These are phyloP conservation scores for Acrobasis suavella DNA, from an alignment of 2,888 invertebrate genomes.

Conservation along the genomic window DNA sequence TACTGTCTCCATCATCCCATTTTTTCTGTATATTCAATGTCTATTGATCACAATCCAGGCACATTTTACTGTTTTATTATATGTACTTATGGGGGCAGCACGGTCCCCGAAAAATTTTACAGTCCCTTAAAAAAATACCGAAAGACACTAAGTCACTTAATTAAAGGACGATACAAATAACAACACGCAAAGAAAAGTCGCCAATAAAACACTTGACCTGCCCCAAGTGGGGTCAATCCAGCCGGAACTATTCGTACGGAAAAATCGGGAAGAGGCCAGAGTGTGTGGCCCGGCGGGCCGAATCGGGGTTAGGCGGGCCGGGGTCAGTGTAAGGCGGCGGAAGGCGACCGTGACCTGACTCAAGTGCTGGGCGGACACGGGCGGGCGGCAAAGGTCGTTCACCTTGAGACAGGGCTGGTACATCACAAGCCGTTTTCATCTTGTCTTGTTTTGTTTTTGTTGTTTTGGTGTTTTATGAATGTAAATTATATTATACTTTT, in stretches of 20 bases:
- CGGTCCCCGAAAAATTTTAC: too few relatives aligned
- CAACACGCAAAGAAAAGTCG: conserved; percentile 11
- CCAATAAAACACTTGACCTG: conserved; percentile 55
- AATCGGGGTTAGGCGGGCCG: not conserved
- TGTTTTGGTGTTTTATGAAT: too few relatives aligned
- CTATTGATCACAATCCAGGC: too few relatives aligned
- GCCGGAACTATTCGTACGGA: conserved; percentile 75
- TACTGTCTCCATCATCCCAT: too few relatives aligned
- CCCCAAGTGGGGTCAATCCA: conserved; percentile 64
- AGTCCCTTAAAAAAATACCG: too few relatives aligned
- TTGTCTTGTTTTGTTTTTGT: not conserved
- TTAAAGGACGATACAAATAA: not conserved
- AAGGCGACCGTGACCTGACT: conserved; percentile 76
- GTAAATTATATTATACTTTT: too few relatives aligned
- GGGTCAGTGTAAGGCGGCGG: conserved; percentile 52
- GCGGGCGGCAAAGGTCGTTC: conserved; percentile 75
- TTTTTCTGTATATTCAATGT: too few relatives aligned
- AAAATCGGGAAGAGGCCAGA: conserved; percentile 56
- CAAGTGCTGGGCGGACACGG: conserved; percentile 74
- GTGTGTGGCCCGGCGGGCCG: not conserved
- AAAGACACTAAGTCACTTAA: not conserved
- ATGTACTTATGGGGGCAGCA: too few relatives aligned
- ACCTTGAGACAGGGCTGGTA: conserved; percentile 64
- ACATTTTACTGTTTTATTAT: too few relatives aligned
- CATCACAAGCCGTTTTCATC: not conserved